These are phyloP conservation scores for Drosophila hamatofila DNA, from an alignment of 2,888 invertebrate species.

Conservation along the genomic window DNA sequence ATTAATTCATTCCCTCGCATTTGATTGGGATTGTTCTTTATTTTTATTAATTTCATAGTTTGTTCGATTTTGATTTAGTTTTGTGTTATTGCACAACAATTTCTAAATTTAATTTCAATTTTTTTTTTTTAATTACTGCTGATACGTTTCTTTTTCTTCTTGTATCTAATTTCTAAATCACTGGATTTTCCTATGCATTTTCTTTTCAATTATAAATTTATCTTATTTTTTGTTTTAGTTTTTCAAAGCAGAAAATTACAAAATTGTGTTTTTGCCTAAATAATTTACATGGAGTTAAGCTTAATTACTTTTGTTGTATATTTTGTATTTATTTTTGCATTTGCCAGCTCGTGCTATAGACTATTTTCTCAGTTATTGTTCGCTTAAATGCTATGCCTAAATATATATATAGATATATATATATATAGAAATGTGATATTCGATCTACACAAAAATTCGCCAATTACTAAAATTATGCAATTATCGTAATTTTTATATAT, in stretches of 20 bases:
- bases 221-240: neutral
- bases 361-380: constrained; percentile 54
- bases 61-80: constrained; percentile 23
- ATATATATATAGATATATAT: constrained; percentile 9
- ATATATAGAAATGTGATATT: constrained; percentile 71
- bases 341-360: constrained; percentile 61
- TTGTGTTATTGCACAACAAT: constrained; percentile 54
- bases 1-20: constrained; percentile 39
- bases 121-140: constrained; percentile 39
- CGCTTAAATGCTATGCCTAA: constrained; percentile 67
- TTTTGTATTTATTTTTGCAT: constrained; percentile 23
- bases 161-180: constrained; percentile 67
- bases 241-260: constrained; percentile 64
- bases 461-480: constrained; percentile 77
- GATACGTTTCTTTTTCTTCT: constrained; percentile 64
- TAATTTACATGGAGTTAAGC: constrained; percentile 62
- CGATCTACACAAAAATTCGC: constrained; percentile 78
- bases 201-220: neutral
- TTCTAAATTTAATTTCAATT: constrained; percentile 24
- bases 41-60: neutral
- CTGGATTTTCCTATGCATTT: constrained; percentile 59
- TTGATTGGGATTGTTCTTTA: constrained; percentile 25
- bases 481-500: constrained; percentile 51
- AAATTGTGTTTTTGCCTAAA: constrained; percentile 60
- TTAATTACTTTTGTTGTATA: constrained; percentile 27